Evolutionary conservation across 2,888 invertebrate species (phyloP), one percentile per base, ranked within the genome.

Genomic region (Tortricodes alternella): DNA sequence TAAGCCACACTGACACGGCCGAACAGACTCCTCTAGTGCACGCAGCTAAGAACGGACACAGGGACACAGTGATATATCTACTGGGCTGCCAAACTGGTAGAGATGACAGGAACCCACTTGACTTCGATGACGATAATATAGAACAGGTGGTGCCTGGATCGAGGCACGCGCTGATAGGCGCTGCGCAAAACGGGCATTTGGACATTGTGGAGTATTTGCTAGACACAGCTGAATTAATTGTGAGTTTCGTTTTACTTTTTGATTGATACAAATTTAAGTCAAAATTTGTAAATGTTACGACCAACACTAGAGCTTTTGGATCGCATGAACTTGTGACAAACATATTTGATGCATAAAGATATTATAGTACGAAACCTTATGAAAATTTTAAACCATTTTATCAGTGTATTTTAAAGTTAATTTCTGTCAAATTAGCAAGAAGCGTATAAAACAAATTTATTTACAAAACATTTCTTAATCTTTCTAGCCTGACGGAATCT

Each of bases 201-300:
- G 95, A 96, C 84, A 95, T 98, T 60, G 95, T 97, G 9, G 97
- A 98, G 78, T 98, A 97, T 82, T 89, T 98, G 15, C 81, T 98
- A 53, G 97, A 97, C 81, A 95, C 96, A 89, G 94, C 96, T 32
- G 96, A 96, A 69, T 93, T 96, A 15, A 93, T 94, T 55, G 94
- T 97, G 3, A 96, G 97, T 83, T 5, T 9, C 4, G n/a, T n/a
- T n/a, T n/a, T n/a, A n/a, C n/a, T n/a, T n/a, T n/a, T n/a, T n/a
- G n/a, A n/a, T n/a, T n/a, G n/a, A n/a, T n/a, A n/a, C n/a, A n/a
- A n/a, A n/a, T n/a, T n/a, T n/a, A n/a, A n/a, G n/a, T n/a, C n/a
- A n/a, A n/a, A n/a, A n/a, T n/a, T n/a, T n/a, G n/a, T n/a, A n/a
- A n/a, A n/a, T n/a, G n/a, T n/a, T n/a, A n/a, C n/a, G n/a, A n/a